These are phyloP conservation scores for Chitala chitala DNA, from an alignment of 2,113 vertebrate genomes.

Conservation along the genomic window DNA sequence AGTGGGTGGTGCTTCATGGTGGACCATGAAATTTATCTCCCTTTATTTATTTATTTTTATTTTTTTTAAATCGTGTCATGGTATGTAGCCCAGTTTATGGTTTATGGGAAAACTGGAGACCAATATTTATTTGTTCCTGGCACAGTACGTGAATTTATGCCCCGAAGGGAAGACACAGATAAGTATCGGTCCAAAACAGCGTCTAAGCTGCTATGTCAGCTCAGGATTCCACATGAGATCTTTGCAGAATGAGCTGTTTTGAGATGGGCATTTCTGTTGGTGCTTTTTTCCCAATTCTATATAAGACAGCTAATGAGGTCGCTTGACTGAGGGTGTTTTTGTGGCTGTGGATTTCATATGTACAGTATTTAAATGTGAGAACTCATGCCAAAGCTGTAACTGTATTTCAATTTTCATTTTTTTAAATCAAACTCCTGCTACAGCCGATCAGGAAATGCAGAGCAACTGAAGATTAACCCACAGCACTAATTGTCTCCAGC, in stretches of 20 bases:
- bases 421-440: not conserved
- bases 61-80: not conserved
- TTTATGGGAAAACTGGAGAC: not conserved
- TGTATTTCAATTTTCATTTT: conserved; percentile 4
- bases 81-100: not conserved
- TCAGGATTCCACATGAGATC: not conserved
- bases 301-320: not conserved
- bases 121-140: not conserved
- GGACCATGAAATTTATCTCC: too few relatives aligned
- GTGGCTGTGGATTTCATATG: not conserved
- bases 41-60: too few relatives aligned
- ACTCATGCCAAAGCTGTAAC: not conserved
- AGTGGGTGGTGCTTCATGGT: too few relatives aligned
- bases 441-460: not conserved
- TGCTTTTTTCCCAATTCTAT: too few relatives aligned
- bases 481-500: too few relatives aligned
- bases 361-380: conserved; percentile 4
- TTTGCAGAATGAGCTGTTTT: not conserved
- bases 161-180: not conserved
- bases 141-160: not conserved
- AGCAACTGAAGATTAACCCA: too few relatives aligned
- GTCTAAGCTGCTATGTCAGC: not conserved
- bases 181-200: not conserved
- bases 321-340: not conserved
- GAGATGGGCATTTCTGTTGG: not conserved